Evolutionary conservation across 2,797 vertebrate species (phyloP), one percentile per base, ranked within the genome.

Genomic region (Neoniphon sammara): DNA sequence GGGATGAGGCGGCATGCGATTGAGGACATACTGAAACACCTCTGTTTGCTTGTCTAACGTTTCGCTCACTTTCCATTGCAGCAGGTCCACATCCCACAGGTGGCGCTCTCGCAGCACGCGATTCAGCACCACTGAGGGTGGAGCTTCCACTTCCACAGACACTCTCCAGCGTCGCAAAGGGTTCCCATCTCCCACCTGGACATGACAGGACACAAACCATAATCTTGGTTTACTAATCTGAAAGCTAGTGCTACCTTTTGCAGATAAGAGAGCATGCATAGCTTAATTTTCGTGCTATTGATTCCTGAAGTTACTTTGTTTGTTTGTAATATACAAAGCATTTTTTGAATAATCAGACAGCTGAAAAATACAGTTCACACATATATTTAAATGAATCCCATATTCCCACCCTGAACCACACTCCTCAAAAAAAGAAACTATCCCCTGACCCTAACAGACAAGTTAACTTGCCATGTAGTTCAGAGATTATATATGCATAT

Each of bases 61-160:
- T 84, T 98, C 97, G 0, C 95, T 94, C 21, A 98, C 92, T 91
- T 98, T 98, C 96, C 97, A 98, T 83, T 98, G 97, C 85, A 98
- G 91, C 69, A 99, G 95, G 86, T 99, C 98, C 54, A 98, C 95
- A 0, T 99, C 98, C 98, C 98, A 99, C 68, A 98, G 94, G 88
- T 98, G 97, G 61, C 97, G 97, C 90, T 99, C 98, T 80, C 97
- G 93, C 73, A 99, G 92, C 82, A 99, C 95, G 0, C 97, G 95
- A 76, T 98, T 98, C 91, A 99, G 78, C 44, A 99, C 97, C 15
- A 98, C 96, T 0, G 96, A 96, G 0, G 98, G 98, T 0, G 98
- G 98, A 0, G 98, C 98, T 80, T 99, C 97, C 39, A 99, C 96
- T 90, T 99, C 98, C 42, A 95, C 96, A 0, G 96, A 95, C 10